A percentile compares a stretch with the other conserved stretches of the same genome.
phyloP scores from a whole-genome alignment of 2,888 invertebrate species.

The Julus scandinavius region DNA sequence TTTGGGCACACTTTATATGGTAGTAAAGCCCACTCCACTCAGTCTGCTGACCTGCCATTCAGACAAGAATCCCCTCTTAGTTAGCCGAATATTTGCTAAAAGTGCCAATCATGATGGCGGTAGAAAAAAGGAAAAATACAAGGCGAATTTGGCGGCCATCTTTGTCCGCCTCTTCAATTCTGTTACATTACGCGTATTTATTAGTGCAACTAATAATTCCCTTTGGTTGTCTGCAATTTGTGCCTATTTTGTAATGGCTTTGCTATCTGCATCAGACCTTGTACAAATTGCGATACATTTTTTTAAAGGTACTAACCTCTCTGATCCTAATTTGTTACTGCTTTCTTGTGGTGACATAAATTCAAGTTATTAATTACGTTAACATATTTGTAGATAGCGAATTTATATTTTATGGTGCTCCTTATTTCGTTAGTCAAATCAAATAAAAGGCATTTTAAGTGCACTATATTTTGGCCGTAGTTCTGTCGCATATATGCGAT shows the following conservation, averaged over 20 bases:
- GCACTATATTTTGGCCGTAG: too few species aligned
- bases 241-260: background rate
- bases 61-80: constrained; percentile 25
- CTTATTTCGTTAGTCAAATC: background rate
- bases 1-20: background rate
- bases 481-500: too few species aligned
- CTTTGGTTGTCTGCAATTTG: background rate
- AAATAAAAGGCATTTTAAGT: too few species aligned
- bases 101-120: constrained; percentile 39
- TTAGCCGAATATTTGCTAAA: constrained; percentile 45
- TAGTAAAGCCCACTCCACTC: constrained; percentile 14
- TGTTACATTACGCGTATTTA: background rate
- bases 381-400: background rate
- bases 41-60: constrained; percentile 29
- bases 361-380: background rate
- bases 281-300: background rate
- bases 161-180: constrained; percentile 19
- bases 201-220: background rate
- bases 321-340: background rate
- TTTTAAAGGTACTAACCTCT: background rate
- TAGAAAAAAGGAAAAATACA: background rate
- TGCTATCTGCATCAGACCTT: background rate
- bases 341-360: background rate
- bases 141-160: background rate
- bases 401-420: background rate